Base-by-base conservation (phyloP, 2,797 vertebrate genomes). In the Acanthurus leucopareius region DNA sequence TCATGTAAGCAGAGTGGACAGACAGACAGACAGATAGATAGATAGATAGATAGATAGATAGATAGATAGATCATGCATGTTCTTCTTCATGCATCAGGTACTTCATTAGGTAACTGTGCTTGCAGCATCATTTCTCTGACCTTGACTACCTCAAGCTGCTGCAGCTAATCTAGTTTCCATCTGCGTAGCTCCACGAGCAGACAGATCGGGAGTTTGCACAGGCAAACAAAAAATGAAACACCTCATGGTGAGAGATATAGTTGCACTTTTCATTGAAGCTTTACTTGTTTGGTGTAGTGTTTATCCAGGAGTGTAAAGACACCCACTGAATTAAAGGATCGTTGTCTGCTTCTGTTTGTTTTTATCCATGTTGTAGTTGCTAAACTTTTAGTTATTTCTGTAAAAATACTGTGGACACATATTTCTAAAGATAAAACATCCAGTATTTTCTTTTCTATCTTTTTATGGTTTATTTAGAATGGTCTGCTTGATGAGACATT, bases 161-260 rank as follows among this genome's bases (percentile, higher is more conserved):
- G 73, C 77, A 81, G 80, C 72, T 91, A 84, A 93, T 93, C 91
- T 86, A 56, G 10, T 79, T 86, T 78, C 70, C 51, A 49, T 75
- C 65, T 68, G 77, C 15, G 11, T 51, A 68, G 59, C 75, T 63
- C 25, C 19, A 63, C 54, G 54, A 16, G 54, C 56, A 79, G 63
- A 68, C 53, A 49, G 62, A 49, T 9, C 16, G 19, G 28, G 40
- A 66, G 16, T 59, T 51, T n/a, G 42, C 14, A 19, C 60, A 38
- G 54, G 16, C 38, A 74, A 53, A 56, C 45, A 38, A 81, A 83
- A 10, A 82, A 5, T 79, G 16, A 78, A 80, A 65, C 32, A 56
- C n/a, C 11, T 75, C 54, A 47, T 42, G 10, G 13, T 64, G 70
- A 80, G 60, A 51, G 54, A 44, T n/a, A 19, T 3, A 69, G 22